A percentile compares a stretch with the other conserved stretches of the same genome.
phyloP scores from a whole-genome alignment of 30 jellyfish, hydroid and myxozoan genomes.

The Rhopilema esculentum region DNA sequence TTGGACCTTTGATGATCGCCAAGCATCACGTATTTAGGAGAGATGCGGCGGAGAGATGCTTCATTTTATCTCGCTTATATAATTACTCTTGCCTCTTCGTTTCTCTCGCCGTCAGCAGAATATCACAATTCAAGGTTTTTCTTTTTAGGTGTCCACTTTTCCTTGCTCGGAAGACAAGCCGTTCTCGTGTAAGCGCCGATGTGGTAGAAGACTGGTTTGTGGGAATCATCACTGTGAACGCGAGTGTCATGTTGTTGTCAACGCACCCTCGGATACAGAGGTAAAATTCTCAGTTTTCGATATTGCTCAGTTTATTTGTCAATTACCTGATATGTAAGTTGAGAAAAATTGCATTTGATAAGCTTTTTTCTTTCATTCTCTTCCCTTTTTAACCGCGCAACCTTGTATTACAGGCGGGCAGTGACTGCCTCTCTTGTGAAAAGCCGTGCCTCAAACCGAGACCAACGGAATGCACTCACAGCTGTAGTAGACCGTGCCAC shows the following conservation, averaged over 20 bases:
- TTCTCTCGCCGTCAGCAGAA: too few relatives aligned
- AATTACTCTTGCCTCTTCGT: too few relatives aligned
- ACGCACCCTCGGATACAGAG: slow-evolving; percentile 53
- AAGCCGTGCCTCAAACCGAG: slow-evolving; percentile 86
- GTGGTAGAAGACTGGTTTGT: slow-evolving; percentile 82
- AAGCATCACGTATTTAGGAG: too few relatives aligned
- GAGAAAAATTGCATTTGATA: too few relatives aligned
- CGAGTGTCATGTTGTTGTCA: slow-evolving; percentile 85
- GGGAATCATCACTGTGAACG: slow-evolving; percentile 84
- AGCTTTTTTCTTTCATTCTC: too few relatives aligned
- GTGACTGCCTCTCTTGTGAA: slow-evolving; percentile 79
- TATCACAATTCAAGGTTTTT: background rate
- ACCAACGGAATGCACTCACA: slow-evolving; percentile 88
- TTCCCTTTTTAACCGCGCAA: background rate
- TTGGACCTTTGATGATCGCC: too few relatives aligned
- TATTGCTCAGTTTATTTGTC: background rate
- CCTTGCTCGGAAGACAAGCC: slow-evolving; percentile 83
- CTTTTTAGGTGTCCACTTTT: slow-evolving; percentile 53
- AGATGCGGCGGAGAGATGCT: too few relatives aligned
- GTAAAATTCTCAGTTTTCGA: slow-evolving; percentile 17
- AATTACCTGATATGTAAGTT: too few relatives aligned
- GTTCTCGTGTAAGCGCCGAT: slow-evolving; percentile 76
- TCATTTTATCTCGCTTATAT: too few relatives aligned
- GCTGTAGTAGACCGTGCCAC: slow-evolving; percentile 86
- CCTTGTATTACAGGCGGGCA: slow-evolving; percentile 68